Percentiles rank a stretch among this genome's conserved stretches.
phyloP scores from a whole-genome alignment of 2,797 vertebrate species.

The Hyperoplus lanceolatus region DNA sequence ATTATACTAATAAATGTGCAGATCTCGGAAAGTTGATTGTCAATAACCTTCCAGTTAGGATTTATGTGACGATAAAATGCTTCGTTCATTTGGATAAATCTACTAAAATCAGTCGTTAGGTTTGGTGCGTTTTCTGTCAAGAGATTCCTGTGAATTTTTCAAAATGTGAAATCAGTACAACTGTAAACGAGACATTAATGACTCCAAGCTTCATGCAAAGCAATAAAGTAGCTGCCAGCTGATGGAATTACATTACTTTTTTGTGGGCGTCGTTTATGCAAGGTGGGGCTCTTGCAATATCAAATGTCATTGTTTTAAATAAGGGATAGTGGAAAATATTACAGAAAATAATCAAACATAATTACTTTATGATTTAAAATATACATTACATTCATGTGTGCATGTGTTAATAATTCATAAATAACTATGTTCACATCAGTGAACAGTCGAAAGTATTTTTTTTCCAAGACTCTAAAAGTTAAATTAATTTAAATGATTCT shows the following conservation, averaged over 20 bases:
- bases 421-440: too few species aligned
- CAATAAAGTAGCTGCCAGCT: not conserved
- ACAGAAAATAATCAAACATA: not conserved
- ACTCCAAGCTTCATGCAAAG: not conserved
- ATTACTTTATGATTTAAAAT: not conserved
- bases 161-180: not conserved
- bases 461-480: too few species aligned
- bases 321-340: too few species aligned
- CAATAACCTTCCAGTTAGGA: not conserved
- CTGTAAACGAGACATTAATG: not conserved
- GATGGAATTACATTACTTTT: not conserved
- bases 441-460: too few species aligned
- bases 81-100: not conserved
- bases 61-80: not conserved
- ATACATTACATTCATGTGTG: not conserved
- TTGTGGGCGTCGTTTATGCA: not conserved
- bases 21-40: not conserved
- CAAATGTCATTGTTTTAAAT: not conserved
- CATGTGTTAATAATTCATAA: too few species aligned
- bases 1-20: not conserved
- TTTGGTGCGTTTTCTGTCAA: not conserved
- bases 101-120: too few species aligned
- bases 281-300: not conserved
- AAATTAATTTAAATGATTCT: too few species aligned
- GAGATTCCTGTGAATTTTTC: not conserved